phyloP scores from a whole-genome alignment of 2,888 invertebrate species.

The Tillus elongatus region DNA sequence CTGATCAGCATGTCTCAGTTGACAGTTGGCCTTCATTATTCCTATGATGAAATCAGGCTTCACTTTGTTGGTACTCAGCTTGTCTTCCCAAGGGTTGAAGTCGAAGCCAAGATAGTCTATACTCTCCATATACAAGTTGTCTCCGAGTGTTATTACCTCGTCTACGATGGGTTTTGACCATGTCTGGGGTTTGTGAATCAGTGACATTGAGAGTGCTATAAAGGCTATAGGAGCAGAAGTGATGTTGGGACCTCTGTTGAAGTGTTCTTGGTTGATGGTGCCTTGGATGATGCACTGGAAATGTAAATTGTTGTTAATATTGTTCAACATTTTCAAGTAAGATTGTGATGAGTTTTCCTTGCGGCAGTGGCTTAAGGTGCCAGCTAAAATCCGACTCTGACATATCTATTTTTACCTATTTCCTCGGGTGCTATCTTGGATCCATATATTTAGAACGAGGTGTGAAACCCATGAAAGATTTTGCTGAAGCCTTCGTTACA shows the following conservation, averaged over 20 bases:
- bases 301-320: too few species aligned
- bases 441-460: too few species aligned
- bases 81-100: conserved; percentile 49
- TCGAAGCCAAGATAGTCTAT: conserved; percentile 46
- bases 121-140: conserved; percentile 45
- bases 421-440: too few species aligned
- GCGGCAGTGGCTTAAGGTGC: too few species aligned
- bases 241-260: conserved; percentile 43
- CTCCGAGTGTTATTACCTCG: conserved; percentile 45
- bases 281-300: conserved; percentile 47
- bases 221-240: conserved; percentile 51
- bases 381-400: too few species aligned
- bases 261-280: conserved; percentile 44
- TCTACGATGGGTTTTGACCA: conserved; percentile 54
- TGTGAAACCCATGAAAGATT: too few species aligned
- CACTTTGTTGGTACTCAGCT: conserved; percentile 41
- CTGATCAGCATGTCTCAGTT: conserved; percentile 42
- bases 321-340: too few species aligned
- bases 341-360: too few species aligned
- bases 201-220: conserved; percentile 50
- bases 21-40: conserved; percentile 37
- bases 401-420: too few species aligned
- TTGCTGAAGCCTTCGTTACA: too few species aligned
- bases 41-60: conserved; percentile 42
- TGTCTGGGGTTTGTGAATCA: conserved; percentile 47